Evolutionary conservation across 1,140 invertebrate genomes (phyloP), one percentile per base, ranked within the genome.

Genomic region (Chymomyza costata): DNA sequence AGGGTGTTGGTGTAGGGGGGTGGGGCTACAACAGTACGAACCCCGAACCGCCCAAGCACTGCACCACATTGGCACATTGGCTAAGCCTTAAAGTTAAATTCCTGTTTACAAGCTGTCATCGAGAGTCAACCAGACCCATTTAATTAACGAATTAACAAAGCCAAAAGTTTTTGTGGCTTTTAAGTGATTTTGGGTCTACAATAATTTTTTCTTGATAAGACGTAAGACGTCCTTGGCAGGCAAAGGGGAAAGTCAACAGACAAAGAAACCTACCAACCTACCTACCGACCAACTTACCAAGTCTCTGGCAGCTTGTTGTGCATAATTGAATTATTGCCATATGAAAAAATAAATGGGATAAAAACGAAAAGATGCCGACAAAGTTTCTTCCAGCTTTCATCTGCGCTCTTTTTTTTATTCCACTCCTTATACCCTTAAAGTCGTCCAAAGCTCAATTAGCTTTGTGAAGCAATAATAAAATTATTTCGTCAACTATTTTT

Each of bases 71-170:
- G 34, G 40, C 43, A 53, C 54, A 58, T 70, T 70, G 71, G 66
- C 63, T 80, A 78, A 80, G 67, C 73, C 64, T 80, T 65, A 69
- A 71, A 78, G 66, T 57, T 67, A 52, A 47, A 57, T 57, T 62
- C 38, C 46, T 57, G 58, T 69, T 63, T 56, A 66, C 58, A 58
- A 62, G 66, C 51, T 51, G 71, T 61, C 63, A 62, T 65, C 55
- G 56, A 64, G 60, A 53, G 32, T 47, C 37, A 51, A 37, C 41
- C 41, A 52, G 63, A 31, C 69, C 69, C 65, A 78, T 73, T 78
- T 78, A 78, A 78, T 78, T 78, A 78, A 80, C 73, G 73, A 78
- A 78, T 78, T 80, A 80, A 68, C 73, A 78, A 78, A 80, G 73
- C 73, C 73, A 73, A 48, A 78, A 78, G 73, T 78, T 80, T 78